Base-by-base conservation (phyloP, 2,797 vertebrate genomes). In the Sebastes nivosus region DNA sequence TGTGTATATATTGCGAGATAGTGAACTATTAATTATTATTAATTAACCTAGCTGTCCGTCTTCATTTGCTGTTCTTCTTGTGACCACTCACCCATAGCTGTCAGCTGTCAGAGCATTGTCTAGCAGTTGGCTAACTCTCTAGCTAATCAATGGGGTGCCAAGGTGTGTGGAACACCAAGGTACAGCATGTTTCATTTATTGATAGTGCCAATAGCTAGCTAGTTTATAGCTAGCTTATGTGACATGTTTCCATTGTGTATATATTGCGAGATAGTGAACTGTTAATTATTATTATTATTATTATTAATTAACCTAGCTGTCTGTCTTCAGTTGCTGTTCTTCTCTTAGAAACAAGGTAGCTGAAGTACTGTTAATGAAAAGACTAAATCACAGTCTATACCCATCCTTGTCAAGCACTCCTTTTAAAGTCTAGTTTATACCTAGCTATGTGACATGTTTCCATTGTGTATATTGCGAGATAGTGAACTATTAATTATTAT, bases 361-460 rank as follows among this genome's bases (percentile, higher is more conserved):
- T 73, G 24, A 76, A 67, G 59, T 61, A 22, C 30, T 63, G 18
- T 46, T 46, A 85, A 87, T 79, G 72, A 87, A 86, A 84, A 80
- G 52, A 24, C 25, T 54, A 54, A 82, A 83, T 88, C 86, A 80
- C 65, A 38, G 58, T 60, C 13, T 32, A n/a, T 52, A 57, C 34
- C 18, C n/a, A 29, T 13, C 59, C 38, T 63, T 50, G 72, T 87
- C 52, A 59, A 75, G 61, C 58, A 38, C 82, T 79, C 13, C 25
- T 68, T 77, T 38, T 68, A 38, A 38, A 38, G 36, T 38, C 57
- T 65, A 36, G 42, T 64, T 55, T 16, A 18, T 27, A 67, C 14
- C 50, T 38, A 54, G 14, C 30, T n/a, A 9, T 52, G 18, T 52
- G 46, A 29, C 6, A 2, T 50, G 7, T 38, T 42, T 24, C 4